Evolutionary conservation across 2,113 vertebrate genomes (phyloP), one percentile per base, ranked within the genome.

Genomic region (Eleginops maclovinus): DNA sequence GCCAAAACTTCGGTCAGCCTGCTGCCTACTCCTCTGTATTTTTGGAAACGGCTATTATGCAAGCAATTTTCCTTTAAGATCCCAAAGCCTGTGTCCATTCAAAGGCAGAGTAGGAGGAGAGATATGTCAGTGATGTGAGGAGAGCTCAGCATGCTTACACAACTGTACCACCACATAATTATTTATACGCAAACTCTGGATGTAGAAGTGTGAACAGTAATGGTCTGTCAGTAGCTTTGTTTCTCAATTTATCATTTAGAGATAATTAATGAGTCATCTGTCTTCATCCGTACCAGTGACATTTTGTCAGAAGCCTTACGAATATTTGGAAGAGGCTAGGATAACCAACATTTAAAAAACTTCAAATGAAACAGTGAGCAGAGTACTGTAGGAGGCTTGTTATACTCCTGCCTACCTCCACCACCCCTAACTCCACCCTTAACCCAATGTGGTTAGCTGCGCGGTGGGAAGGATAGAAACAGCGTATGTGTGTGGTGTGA

Each of bases 31-130:
- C 84, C 40, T 69, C 91, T 87, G 76, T 91, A 94, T 94, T 94
- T 94, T 93, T 92, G 86, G 88, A 94, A 93, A 89, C 87, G 90
- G 83, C 91, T 82, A 94, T 92, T 93, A 94, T 82, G 82, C 87
- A 88, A 90, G 89, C 85, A 92, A 89, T 93, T 92, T 88, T 74
- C 86, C 75, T 93, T 91, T 83, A 88, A 93, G 89, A 87, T 92
- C 82, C 78, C 76, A 36, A 71, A n/a, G 43, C 73, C 64, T 71
- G 59, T 66, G 72, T 79, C 79, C 79, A 60, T 79, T 83, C 79
- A 71, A 85, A 60, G 60, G 43, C 65, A 71, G 56, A 80, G 36
- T 36, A 51, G 77, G 77, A 77, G 64, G 79, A 72, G 58, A 75
- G 86, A 86, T 76, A 89, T 78, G 84, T 68, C 75, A 85, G 78